Base-by-base conservation (phyloP, 2,797 vertebrate species). In the Hoplostethus mediterraneus region DNA sequence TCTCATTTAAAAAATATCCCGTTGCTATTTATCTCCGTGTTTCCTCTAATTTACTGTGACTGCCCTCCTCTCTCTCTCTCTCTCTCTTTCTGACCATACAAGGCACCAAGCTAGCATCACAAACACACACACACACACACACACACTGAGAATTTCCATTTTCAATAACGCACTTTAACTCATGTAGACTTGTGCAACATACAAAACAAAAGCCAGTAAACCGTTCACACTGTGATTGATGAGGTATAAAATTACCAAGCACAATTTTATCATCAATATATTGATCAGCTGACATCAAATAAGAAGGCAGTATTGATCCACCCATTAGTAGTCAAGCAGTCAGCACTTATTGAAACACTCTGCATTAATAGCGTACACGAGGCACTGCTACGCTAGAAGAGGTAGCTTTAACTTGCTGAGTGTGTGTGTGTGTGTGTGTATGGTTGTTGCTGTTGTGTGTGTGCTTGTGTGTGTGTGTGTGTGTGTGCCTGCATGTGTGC, bases 181-280 rank as follows among this genome's bases (percentile, higher is more conserved):
- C 21, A 21, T 21, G 21, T 21, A 21, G 21, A 21, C 21, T 21
- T 21, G 21, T 21, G 21, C 21, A 21, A 21, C 21, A 21, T 21
- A 21, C 1, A 21, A 61, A 63, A 61, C 40, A 48, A 52, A 65
- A 60, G 11, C 25, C 48, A 55, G 25, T 10, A 62, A 9, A 13
- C 10, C 3, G 45, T 25, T 65, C 2, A 48, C 8, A 53, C 1
- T 7, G 44, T 25, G 44, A 67, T 17, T 71, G 45, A 62, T 63
- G 57, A 38, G 12, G 17, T 38, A 73, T 69, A 36, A 72, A 38
- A 79, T 54, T 40, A 58, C 1, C 25, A 12, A 28, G 40, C 31
- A 45, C n/a, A 36, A 67, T 75, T 45, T 63, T 33, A 56, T 21
- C 57, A 68, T 71, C 59, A 60, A 71, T 70, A 48, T n/a, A 76